A percentile compares a stretch with the other conserved stretches of the same genome.
Conservation (phyloP, 2,888 invertebrate genomes). For the Strigamia transsilvanica region DNA sequence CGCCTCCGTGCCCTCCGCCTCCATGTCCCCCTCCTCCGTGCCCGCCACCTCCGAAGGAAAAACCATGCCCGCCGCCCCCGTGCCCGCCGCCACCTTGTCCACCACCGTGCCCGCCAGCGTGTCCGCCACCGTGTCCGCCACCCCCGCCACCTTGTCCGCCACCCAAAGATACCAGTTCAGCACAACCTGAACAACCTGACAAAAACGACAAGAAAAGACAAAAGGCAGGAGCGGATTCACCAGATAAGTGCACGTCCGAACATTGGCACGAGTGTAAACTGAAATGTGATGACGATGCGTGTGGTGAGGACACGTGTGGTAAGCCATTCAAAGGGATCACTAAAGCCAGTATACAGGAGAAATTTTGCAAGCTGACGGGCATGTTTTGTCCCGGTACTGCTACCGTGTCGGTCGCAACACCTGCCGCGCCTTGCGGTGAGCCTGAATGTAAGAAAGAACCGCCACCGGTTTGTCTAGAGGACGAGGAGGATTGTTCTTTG, state of each 20-base stretch:
- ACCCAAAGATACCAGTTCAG: background rate
- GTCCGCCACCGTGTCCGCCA: background rate
- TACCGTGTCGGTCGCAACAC: background rate
- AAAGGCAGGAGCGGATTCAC: background rate
- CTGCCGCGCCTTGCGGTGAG: background rate
- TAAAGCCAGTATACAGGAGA: background rate
- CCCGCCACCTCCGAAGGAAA: background rate
- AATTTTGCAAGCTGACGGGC: background rate
- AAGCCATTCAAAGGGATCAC: background rate
- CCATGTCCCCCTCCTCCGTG: background rate
- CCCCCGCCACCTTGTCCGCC: slow-evolving; percentile 12
- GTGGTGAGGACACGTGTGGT: background rate
- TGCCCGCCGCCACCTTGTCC: background rate
- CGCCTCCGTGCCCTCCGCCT: background rate
- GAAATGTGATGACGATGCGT: background rate
- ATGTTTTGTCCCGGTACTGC: background rate
- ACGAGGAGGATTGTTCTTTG: slow-evolving; percentile 8
- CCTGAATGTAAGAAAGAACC: background rate
- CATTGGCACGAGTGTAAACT: slow-evolving; percentile 11
- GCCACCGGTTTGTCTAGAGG: background rate
- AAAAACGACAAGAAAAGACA: background rate
- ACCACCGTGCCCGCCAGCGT: background rate
- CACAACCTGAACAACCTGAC: background rate
- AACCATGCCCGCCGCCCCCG: background rate
- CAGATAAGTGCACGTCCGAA: background rate